Evolutionary conservation across 2,888 invertebrate species (phyloP).

Genomic region (Loripinus fragilis): DNA sequence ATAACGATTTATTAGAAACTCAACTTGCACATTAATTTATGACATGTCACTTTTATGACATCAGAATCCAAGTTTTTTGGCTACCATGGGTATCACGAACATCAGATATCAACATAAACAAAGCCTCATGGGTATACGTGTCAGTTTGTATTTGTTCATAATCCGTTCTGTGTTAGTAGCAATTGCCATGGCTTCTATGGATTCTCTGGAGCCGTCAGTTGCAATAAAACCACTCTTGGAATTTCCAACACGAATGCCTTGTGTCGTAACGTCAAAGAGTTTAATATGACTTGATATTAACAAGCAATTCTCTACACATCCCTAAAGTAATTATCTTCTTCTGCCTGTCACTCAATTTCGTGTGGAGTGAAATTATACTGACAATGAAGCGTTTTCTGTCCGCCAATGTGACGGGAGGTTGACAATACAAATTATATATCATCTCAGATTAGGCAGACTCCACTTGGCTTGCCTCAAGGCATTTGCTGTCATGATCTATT

Average conservation of each 20-base stretch:
- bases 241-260: slow-evolving; percentile 14
- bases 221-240: slow-evolving; percentile 2
- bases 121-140: background rate
- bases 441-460: slow-evolving; percentile 12
- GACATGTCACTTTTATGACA: too few species aligned
- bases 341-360: slow-evolving; percentile 48
- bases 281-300: slow-evolving; percentile 55
- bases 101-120: background rate
- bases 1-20: too few species aligned
- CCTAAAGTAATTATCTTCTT: slow-evolving; percentile 58
- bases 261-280: slow-evolving; percentile 36
- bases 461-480: slow-evolving; percentile 10
- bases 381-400: slow-evolving; percentile 56
- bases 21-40: too few species aligned
- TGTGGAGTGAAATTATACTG: slow-evolving; percentile 55
- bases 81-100: too few species aligned
- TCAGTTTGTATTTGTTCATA: slow-evolving; percentile 7
- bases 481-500: background rate
- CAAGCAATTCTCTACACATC: slow-evolving; percentile 57
- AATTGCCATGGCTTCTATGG: slow-evolving; percentile 1
- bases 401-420: slow-evolving; percentile 56
- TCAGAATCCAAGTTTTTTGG: too few species aligned
- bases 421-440: slow-evolving; percentile 60
- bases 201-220: slow-evolving; percentile 1
- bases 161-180: background rate